These are phyloP conservation scores for Tipula helvola DNA, from an alignment of 2,888 invertebrate genomes.

Conservation along the genomic window DNA sequence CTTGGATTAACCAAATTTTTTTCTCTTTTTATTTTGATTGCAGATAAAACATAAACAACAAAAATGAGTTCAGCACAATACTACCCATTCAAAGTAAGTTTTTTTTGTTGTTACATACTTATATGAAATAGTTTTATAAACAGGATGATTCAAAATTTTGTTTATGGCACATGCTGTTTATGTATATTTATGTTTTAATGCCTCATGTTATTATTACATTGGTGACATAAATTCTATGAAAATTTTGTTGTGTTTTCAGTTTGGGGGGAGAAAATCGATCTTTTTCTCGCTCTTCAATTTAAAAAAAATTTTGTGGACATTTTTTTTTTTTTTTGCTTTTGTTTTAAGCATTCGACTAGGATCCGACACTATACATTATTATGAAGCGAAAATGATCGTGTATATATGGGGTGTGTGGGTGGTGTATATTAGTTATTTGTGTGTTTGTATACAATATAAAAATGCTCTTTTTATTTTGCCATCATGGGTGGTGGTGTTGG, in stretches of 20 bases:
- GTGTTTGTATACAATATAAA: background rate
- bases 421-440: background rate
- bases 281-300: background rate
- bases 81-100: constrained; percentile 73
- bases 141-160: background rate
- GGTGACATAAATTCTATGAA: background rate
- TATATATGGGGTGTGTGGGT: background rate
- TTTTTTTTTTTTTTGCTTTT: background rate
- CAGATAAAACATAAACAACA: background rate
- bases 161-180: background rate
- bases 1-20: background rate
- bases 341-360: background rate
- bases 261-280: background rate
- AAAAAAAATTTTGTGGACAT: background rate
- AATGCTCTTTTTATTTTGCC: background rate
- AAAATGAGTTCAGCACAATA: constrained; percentile 70
- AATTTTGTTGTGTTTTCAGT: background rate
- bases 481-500: background rate
- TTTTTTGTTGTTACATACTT: constrained; percentile 15
- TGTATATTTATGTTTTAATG: background rate
- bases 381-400: background rate
- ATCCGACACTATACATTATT: background rate
- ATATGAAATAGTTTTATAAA: background rate
- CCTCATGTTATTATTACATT: background rate
- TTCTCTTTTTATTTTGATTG: background rate